These are phyloP conservation scores for Corythornis vintsioides DNA, from an alignment of 2,113 vertebrate species.

Conservation along the genomic window DNA sequence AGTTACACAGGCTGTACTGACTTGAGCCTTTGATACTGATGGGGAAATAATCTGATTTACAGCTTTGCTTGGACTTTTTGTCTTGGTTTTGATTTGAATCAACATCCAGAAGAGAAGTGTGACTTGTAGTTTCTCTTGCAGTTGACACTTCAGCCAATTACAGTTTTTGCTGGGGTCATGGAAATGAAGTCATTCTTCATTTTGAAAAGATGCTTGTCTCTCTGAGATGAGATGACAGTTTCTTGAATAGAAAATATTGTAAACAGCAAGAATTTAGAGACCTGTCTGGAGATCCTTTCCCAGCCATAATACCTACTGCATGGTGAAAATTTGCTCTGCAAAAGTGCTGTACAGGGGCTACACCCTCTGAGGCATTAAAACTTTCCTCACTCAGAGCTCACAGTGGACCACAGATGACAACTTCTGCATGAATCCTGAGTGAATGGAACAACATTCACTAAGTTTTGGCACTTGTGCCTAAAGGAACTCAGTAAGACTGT, in stretches of 20 bases:
- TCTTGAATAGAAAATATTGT: not conserved
- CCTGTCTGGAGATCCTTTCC: not conserved
- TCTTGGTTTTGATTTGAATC: not conserved
- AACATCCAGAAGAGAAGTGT: not conserved
- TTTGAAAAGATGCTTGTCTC: not conserved
- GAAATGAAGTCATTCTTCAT: not conserved
- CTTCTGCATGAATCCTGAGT: not conserved
- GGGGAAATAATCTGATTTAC: not conserved
- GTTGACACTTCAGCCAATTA: not conserved
- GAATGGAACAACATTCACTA: not conserved
- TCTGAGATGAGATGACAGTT: not conserved
- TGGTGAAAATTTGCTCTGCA: not conserved
- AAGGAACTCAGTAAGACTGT: not conserved
- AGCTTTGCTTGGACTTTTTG: not conserved
- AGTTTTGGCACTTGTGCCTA: not conserved
- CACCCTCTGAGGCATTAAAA: not conserved
- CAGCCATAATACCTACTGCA: not conserved
- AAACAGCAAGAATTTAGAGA: not conserved
- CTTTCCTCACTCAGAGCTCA: not conserved
- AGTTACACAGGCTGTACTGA: not conserved
- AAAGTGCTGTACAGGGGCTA: not conserved
- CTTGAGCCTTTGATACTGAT: not conserved
- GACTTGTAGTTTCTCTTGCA: not conserved
- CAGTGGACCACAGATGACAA: fast-evolving
- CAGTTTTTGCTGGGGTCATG: not conserved